Conservation (phyloP, 2,113 vertebrate species). For the Passer domesticus region DNA sequence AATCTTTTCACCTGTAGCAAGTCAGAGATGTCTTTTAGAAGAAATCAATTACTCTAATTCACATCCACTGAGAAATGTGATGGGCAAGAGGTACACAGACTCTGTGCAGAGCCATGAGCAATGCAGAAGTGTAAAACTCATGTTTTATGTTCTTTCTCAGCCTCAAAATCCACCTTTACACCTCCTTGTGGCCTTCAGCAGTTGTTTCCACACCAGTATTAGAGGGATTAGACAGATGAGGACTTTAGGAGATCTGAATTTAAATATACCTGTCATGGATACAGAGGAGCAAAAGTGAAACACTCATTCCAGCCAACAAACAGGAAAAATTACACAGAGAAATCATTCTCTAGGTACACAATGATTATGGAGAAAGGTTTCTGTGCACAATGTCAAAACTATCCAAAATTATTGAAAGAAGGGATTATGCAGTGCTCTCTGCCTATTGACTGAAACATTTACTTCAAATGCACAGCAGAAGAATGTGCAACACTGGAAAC, state of each 20-base stretch:
- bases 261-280: not conserved
- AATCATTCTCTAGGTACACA: not conserved
- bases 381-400: not conserved
- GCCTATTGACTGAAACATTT: not conserved
- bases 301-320: not conserved
- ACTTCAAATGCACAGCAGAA: not conserved
- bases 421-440: not conserved
- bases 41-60: not conserved
- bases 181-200: not conserved
- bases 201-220: not conserved
- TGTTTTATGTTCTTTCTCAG: not conserved
- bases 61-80: not conserved
- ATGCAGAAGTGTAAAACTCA: not conserved
- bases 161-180: not conserved
- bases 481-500: not conserved
- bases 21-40: not conserved
- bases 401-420: not conserved
- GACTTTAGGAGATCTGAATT: not conserved
- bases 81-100: not conserved
- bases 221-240: not conserved
- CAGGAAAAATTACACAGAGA: not conserved
- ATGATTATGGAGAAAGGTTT: not conserved
- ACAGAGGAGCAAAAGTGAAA: not conserved
- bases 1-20: not conserved
- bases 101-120: not conserved